Evolutionary conservation across 2,797 vertebrate genomes (phyloP), one percentile per base, ranked within the genome.

Genomic region (Sebastolobus alascanus): DNA sequence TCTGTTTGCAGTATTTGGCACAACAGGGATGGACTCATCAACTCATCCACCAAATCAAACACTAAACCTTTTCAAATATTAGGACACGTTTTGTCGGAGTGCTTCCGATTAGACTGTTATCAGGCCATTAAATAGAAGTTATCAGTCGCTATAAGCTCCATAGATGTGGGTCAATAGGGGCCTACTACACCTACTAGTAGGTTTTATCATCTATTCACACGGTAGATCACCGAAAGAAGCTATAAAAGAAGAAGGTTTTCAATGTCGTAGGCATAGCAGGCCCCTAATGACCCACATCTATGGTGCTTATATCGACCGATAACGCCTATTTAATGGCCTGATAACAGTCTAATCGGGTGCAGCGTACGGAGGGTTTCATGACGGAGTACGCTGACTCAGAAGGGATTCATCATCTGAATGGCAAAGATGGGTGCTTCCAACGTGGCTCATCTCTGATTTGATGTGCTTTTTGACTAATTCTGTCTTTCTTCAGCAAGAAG

Each of bases 351-450:
- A 46, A 18, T 46, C 43, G 16, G 43, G 43, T 46, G 43, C 16
- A 46, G 16, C 43, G 16, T 46, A 16, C 18, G 7, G 54, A 65
- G 56, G 64, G 10, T 68, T 75, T 73, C 22, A 52, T 55, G 55
- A 66, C 60, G 71, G 64, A 66, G 83, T 56, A 70, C 20, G 38
- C 90, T 92, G 92, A 93, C 90, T 93, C 91, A 91, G 88, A 90
- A 77, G 76, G 70, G 75, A 93, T 66, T 90, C 88, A 90, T 90
- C 77, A 69, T 77, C 38, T 71, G 72, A 75, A 87, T 71, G 67
- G 85, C 87, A 86, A 76, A 73, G 69, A 85, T 60, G 66, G 78
- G 68, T 65, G 82, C 72, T 83, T 69, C 69, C 46, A 68, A 82
- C 54, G 27, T 7, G 67, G 68, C 80, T 88, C 58, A 61, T 85